Evolutionary conservation across 2,888 invertebrate genomes (phyloP).

Genomic region (Anagyrus pseudococci): DNA sequence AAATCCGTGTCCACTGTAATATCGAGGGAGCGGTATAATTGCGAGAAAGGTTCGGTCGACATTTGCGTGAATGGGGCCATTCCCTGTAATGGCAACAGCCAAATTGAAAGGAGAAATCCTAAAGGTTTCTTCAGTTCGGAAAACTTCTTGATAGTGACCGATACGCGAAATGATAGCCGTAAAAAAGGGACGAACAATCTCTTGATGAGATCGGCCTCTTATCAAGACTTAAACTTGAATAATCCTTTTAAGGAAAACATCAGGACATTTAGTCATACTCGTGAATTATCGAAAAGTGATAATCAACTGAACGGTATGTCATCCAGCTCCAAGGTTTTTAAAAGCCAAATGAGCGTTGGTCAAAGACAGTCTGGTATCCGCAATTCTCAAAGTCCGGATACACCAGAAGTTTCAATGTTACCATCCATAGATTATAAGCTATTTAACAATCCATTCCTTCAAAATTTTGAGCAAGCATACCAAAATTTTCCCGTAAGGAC

Average conservation of each 20-base stretch:
- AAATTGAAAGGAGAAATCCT: constrained; percentile 37
- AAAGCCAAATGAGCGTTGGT: constrained; percentile 57
- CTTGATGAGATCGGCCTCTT: constrained; percentile 53
- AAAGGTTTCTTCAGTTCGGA: constrained; percentile 51
- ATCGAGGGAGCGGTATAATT: constrained; percentile 15
- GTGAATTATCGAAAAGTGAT: constrained; percentile 51
- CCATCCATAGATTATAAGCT: constrained; percentile 52
- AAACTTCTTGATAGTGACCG: constrained; percentile 44
- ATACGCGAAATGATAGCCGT: not conserved
- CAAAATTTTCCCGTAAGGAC: constrained; percentile 39
- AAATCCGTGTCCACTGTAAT: constrained; percentile 47
- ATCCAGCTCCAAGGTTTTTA: constrained; percentile 50
- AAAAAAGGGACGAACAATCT: constrained; percentile 37
- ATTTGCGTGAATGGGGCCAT: constrained; percentile 52
- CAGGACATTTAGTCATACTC: constrained; percentile 42
- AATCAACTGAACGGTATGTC: constrained; percentile 47
- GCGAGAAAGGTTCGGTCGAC: constrained; percentile 51
- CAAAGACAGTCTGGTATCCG: constrained; percentile 42
- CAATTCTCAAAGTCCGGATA: constrained; percentile 40
- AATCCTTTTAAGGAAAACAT: constrained; percentile 41
- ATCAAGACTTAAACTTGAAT: constrained; percentile 51
- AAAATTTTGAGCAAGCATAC: constrained; percentile 47
- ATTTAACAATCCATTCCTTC: constrained; percentile 53
- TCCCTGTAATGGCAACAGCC: constrained; percentile 23
- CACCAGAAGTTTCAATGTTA: constrained; percentile 52